Evolutionary conservation across 64 coral and sea anemone species (phyloP).

Genomic region (Stylophora pistillata): DNA sequence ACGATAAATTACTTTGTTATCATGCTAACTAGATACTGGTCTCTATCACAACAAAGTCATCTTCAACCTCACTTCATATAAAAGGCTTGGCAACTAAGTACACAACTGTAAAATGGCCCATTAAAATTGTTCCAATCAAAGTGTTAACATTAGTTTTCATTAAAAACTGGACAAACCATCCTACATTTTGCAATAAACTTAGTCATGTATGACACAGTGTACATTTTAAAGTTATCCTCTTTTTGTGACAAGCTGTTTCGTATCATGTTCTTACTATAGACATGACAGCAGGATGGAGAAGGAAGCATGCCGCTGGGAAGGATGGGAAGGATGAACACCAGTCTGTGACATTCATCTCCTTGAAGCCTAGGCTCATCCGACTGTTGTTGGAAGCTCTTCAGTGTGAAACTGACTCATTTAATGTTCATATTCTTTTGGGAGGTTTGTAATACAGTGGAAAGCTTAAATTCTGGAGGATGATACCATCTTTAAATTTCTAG

Average conservation of each 20-base stretch:
- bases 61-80: too few species aligned
- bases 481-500: too few species aligned
- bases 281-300: conserved; percentile 72
- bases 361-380: conserved; percentile 79
- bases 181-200: too few species aligned
- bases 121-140: too few species aligned
- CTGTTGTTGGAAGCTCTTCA: conserved; percentile 86
- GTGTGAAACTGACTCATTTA: conserved; percentile 90
- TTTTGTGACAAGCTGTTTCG: too few species aligned
- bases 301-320: conserved; percentile 6
- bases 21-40: too few species aligned
- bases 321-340: neutral
- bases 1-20: too few species aligned
- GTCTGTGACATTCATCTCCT: conserved; percentile 73
- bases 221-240: too few species aligned
- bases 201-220: too few species aligned
- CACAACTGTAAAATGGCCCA: neutral
- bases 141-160: too few species aligned
- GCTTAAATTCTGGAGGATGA: neutral
- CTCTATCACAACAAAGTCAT: too few species aligned
- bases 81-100: neutral
- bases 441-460: conserved; percentile 37
- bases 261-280: conserved; percentile 27
- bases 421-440: conserved; percentile 95
- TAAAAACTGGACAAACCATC: too few species aligned